Conservation (phyloP, 2,113 vertebrate species). For the Anhinga anhinga region DNA sequence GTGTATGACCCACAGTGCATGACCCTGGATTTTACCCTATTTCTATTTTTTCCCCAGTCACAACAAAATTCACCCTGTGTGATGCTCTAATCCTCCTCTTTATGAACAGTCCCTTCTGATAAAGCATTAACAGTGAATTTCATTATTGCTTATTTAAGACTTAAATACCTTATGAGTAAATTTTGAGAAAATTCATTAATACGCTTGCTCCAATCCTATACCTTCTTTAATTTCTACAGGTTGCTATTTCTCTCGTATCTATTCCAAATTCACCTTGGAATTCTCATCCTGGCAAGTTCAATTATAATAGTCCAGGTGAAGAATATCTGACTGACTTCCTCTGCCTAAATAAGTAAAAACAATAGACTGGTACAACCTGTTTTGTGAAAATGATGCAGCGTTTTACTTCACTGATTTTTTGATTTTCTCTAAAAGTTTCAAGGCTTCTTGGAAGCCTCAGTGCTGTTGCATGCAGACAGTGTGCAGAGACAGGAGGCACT, state of each 20-base stretch:
- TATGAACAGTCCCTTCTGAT: background rate
- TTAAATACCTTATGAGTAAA: background rate
- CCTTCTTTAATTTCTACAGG: background rate
- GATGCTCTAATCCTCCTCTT: background rate
- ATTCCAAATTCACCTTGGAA: background rate
- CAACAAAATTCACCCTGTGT: background rate
- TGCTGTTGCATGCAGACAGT: background rate
- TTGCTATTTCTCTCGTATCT: background rate
- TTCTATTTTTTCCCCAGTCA: background rate
- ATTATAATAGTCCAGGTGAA: background rate
- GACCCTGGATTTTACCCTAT: background rate
- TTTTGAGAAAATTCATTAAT: background rate
- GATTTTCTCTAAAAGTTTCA: background rate
- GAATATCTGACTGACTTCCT: background rate
- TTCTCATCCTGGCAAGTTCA: background rate
- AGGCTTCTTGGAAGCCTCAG: background rate
- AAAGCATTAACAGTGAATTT: background rate
- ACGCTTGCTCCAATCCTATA: background rate
- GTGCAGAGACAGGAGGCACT: background rate
- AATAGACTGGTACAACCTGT: background rate
- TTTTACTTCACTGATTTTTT: background rate
- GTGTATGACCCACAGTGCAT: background rate
- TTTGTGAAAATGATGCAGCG: background rate
- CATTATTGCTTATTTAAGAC: background rate
- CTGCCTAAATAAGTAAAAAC: background rate